Evolutionary conservation across 1,140 invertebrate genomes (phyloP), one percentile per base, ranked within the genome.

Genomic region (Pseudomyrmex sp.): DNA sequence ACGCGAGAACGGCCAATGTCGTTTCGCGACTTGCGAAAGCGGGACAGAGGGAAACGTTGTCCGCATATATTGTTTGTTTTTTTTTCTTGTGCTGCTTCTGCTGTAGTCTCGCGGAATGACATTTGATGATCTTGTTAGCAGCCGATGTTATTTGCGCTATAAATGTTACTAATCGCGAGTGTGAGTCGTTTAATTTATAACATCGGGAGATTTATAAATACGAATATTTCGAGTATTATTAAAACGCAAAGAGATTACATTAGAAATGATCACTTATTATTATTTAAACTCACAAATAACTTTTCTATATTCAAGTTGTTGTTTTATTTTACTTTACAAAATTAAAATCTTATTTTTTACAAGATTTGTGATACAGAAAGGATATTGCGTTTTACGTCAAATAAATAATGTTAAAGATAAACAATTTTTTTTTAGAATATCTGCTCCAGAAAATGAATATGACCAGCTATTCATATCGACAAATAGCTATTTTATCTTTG

Each of bases 1-100:
- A 72, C 54, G 66, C 54, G 66, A 61, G 76, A 80, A 80, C 76
- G 18, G 15, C 66, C 66, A 59, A 15, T 80, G 76, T 80, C 76
- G 44, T 61, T 48, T 46, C 44, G 44, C 18, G 76, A 69, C 76
- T 59, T 50, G 76, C 61, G 65, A 20, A 61, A 65, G 12, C 54
- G 23, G 66, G 61, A 70, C 59, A 61, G 61, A 70, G 44, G 20
- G 44, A 61, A 52, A 69, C 48, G 76, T 70, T 70, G 56, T 69
- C 62, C 35, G n/a, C 12, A 18, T 58, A 46, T 23, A 66, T 1
- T 23, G 8, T 12, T 20, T 52, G 13, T 46, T 7, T 35, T 35
- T 35, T 35, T 35, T 35, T 35, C 4, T 35, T 35, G 35, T 35
- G 35, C 35, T 35, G 0, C 35, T 4, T 35, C 35, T 35, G 35